Base-by-base conservation (phyloP, 2,797 vertebrate genomes). In the Brachymystax lenok region DNA sequence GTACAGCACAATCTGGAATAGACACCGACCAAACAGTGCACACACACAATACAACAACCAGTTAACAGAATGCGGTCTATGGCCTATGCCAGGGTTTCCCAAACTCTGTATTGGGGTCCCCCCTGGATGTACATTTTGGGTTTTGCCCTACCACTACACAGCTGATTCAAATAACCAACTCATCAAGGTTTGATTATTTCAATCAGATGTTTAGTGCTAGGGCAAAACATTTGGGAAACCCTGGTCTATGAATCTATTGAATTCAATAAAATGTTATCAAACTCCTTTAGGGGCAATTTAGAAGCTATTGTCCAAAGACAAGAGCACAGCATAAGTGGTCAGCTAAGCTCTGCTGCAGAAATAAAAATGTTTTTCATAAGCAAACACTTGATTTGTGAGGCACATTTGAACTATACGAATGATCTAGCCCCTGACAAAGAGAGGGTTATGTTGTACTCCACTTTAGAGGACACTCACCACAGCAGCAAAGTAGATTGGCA, bases 401-500 rank as follows among this genome's bases (percentile, higher is more conserved):
- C 4, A n/a, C 52, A 56, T 19, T 56, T 56, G 16, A 56, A 56
- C 17, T 56, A 1, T n/a, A 56, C n/a, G 16, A 19, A 56, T 19
- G 40, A 46, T 13, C 40, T 46, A 50, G 12, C 13, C 6, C 10
- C 14, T 27, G 30, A 70, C 33, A 64, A 28, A 5, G 24, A 3
- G 10, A 46, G 10, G 0, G 40, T 46, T 46, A 28, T 16, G 12
- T 67, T 30, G 17, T 5, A 24, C 61, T 64, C n/a, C 61, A 13
- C 61, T 64, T 59, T 59, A 59, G 21, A 16, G 3, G 7, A 13
- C 1, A 88, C 97, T 91, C 94, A 99, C 98, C 96, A 98, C 98
- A 74, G 98, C 98, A 74, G 98, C 98, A 87, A 99, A 99, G 87
- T 99, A 99, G 90, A 99, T 98, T 79, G 98, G 98, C 98, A 99